These are phyloP conservation scores for Bradypodion ventrale DNA, from an alignment of 2,797 vertebrate genomes.

Conservation along the genomic window DNA sequence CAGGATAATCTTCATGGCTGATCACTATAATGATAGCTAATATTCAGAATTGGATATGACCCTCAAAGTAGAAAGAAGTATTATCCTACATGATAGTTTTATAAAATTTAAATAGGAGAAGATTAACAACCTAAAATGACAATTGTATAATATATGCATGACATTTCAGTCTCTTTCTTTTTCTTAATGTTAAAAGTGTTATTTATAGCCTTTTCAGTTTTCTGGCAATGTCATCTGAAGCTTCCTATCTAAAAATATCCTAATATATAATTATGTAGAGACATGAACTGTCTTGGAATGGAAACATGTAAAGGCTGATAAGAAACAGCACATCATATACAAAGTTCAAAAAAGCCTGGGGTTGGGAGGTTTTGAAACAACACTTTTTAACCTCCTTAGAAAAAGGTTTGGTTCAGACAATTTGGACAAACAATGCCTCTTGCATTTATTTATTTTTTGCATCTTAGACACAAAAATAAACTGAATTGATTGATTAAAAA, in stretches of 20 bases:
- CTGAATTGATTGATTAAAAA: slow-evolving; percentile 32
- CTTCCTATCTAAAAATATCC: slow-evolving; percentile 30
- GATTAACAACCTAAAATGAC: background rate
- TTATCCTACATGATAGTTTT: too few species aligned
- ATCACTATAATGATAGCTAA: too few species aligned
- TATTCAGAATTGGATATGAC: too few species aligned
- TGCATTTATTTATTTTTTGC: slow-evolving; percentile 24
- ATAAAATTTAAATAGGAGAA: background rate
- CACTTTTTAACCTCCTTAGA: slow-evolving; percentile 15
- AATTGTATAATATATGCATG: background rate
- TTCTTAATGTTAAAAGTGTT: slow-evolving; percentile 4
- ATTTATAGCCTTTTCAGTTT: slow-evolving; percentile 27
- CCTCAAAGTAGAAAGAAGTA: too few species aligned
- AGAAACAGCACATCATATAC: background rate
- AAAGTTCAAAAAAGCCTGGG: background rate
- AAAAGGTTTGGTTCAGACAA: background rate
- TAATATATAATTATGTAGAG: slow-evolving; percentile 26
- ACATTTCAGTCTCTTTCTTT: background rate
- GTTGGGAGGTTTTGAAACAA: background rate
- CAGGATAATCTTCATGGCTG: too few species aligned
- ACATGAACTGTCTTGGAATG: slow-evolving; percentile 14
- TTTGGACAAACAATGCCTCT: slow-evolving; percentile 15
- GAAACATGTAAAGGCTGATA: slow-evolving; percentile 12
- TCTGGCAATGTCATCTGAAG: background rate
- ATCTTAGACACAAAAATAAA: slow-evolving; percentile 7